phyloP scores from a whole-genome alignment of 2,888 invertebrate genomes.

The Plebejus argus region DNA sequence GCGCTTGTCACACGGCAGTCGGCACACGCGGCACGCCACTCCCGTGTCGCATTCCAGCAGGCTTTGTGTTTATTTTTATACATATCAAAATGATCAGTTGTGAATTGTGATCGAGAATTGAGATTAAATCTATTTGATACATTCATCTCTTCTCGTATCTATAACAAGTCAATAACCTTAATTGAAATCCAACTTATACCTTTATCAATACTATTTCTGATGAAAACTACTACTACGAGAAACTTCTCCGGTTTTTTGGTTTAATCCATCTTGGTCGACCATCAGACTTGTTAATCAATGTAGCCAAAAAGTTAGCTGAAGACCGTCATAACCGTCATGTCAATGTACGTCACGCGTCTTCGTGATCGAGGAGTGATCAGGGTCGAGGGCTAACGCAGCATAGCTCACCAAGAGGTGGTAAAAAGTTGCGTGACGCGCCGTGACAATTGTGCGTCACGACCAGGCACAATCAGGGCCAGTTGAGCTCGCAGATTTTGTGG shows the following conservation, averaged over 20 bases:
- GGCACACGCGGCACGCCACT: too few relatives aligned
- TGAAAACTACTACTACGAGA: too few relatives aligned
- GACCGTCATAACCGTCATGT: slow-evolving; percentile 34
- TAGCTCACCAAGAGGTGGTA: slow-evolving; percentile 73
- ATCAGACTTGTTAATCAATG: too few relatives aligned
- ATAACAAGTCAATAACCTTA: too few relatives aligned
- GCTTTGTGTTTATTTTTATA: slow-evolving; percentile 1
- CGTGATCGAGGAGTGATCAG: slow-evolving; percentile 46
- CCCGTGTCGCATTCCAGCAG: slow-evolving; percentile 1
- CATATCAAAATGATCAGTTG: background rate
- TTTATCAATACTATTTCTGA: too few relatives aligned
- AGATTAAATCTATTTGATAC: slow-evolving; percentile 35
- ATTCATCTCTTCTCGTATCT: slow-evolving; percentile 22
- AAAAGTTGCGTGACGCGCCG: slow-evolving; percentile 64
- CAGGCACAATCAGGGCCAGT: slow-evolving; percentile 52
- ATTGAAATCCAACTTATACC: too few relatives aligned
- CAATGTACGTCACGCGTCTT: slow-evolving; percentile 33
- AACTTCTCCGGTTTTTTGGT: too few relatives aligned
- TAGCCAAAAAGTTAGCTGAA: background rate
- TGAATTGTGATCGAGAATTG: background rate
- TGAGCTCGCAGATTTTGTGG: slow-evolving; percentile 60
- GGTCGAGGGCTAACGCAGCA: slow-evolving; percentile 63
- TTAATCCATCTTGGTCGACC: too few relatives aligned
- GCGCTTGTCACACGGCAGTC: slow-evolving; percentile 8
- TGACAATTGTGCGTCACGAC: slow-evolving; percentile 66